phyloP scores from a whole-genome alignment of 2,888 invertebrate genomes.

The Caenorhabditis macrosperma region DNA sequence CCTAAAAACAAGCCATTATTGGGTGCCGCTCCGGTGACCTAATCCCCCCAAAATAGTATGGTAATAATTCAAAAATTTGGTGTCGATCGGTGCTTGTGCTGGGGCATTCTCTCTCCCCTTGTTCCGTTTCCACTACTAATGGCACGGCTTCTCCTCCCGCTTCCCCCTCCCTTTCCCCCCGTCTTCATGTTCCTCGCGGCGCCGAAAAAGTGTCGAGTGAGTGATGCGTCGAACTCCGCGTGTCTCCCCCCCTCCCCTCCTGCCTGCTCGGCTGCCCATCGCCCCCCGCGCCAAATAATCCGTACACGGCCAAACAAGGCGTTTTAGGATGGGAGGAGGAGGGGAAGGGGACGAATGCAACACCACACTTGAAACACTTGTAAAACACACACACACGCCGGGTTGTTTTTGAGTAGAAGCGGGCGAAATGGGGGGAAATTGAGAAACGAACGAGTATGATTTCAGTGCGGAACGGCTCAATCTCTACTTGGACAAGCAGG shows the following conservation, averaged over 20 bases:
- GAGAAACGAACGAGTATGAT: background rate
- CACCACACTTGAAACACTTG: conserved; percentile 12
- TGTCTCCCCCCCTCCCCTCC: conserved; percentile 7
- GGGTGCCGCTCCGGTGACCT: conserved; percentile 2
- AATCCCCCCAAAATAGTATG: conserved; percentile 40
- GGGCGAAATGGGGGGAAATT: background rate
- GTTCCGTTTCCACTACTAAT: conserved; percentile 44
- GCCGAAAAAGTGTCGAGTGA: conserved; percentile 53
- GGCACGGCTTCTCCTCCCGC: conserved; percentile 22
- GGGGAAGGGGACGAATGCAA: conserved; percentile 20
- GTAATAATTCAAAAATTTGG: conserved; percentile 57
- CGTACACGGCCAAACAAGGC: conserved; percentile 11
- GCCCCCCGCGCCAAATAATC: conserved; percentile 44
- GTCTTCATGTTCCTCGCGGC: conserved; percentile 38
- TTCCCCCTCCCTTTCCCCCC: conserved; percentile 1
- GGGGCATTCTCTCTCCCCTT: conserved; percentile 1
- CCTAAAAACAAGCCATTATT: conserved; percentile 30
- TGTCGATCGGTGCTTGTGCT: conserved; percentile 26
- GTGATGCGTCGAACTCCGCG: conserved; percentile 53
- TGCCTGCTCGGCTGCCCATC: conserved; percentile 21
- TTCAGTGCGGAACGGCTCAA: conserved; percentile 80
- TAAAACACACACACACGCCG: conserved; percentile 6
- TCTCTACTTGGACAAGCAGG: conserved; percentile 77
- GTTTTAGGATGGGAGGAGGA: conserved; percentile 2
- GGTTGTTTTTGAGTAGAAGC: no score